Conservation (phyloP, 2,113 vertebrate genomes). For the Leptobrachium ailaonicum region DNA sequence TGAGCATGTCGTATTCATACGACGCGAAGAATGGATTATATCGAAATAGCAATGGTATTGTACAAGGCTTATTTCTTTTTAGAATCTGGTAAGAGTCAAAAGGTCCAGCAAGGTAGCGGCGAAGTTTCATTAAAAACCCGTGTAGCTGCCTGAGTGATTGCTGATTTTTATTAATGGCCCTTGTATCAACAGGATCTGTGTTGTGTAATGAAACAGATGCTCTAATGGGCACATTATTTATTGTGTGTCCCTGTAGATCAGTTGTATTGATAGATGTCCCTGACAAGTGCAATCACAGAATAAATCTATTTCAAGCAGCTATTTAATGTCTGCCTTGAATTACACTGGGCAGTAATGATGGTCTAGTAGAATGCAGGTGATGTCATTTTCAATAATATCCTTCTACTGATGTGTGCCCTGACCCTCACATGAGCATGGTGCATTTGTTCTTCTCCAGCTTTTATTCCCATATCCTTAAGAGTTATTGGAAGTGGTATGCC, state of each 20-base stretch:
- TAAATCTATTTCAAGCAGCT: slow-evolving; percentile 5
- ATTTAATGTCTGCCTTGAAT: neutral
- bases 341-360: neutral
- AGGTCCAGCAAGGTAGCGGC: slow-evolving; percentile 35
- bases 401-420: neutral
- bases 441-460: too few species aligned
- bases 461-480: too few species aligned
- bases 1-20: neutral
- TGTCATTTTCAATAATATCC: neutral
- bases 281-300: neutral
- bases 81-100: slow-evolving; percentile 45
- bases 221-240: slow-evolving; percentile 54
- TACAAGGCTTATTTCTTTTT: slow-evolving; percentile 52
- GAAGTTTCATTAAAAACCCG: slow-evolving; percentile 52
- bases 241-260: slow-evolving; percentile 43
- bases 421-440: too few species aligned
- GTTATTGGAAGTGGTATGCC: too few species aligned
- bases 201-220: slow-evolving; percentile 51
- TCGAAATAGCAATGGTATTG: slow-evolving; percentile 26
- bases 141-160: slow-evolving; percentile 49
- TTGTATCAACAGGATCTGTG: slow-evolving; percentile 51
- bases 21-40: neutral
- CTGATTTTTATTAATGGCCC: slow-evolving; percentile 54
- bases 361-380: neutral
- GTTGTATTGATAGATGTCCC: slow-evolving; percentile 14